Conservation (phyloP, 2,888 invertebrate species). For the Lepidochitona cinerea region DNA sequence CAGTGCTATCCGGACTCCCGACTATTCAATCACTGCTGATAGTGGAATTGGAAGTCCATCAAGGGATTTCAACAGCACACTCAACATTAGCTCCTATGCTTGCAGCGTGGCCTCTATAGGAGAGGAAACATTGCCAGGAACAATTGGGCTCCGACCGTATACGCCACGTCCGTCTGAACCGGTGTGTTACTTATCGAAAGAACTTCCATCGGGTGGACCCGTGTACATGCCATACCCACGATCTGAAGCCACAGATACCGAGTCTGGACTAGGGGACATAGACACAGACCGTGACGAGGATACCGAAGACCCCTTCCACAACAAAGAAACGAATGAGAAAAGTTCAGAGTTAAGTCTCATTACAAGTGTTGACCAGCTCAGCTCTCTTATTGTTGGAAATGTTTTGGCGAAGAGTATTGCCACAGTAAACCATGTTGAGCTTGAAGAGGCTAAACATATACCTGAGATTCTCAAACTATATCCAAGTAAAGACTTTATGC, state of each 20-base stretch:
- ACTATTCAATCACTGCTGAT: constrained; percentile 42
- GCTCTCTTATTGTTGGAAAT: constrained; percentile 57
- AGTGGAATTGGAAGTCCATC: constrained; percentile 54
- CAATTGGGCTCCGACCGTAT: constrained; percentile 17
- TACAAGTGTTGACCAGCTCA: constrained; percentile 55
- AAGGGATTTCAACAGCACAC: constrained; percentile 41
- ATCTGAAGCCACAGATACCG: constrained; percentile 20
- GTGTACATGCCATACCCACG: not conserved
- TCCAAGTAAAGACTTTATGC: constrained; percentile 31
- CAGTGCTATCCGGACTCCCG: constrained; percentile 40
- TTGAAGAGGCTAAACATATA: constrained; percentile 34
- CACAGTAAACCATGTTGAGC: constrained; percentile 39
- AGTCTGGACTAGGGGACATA: constrained; percentile 24
- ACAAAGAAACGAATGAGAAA: too few species aligned
- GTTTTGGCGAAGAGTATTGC: constrained; percentile 55
- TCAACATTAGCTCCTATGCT: constrained; percentile 28
- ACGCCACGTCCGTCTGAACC: constrained; percentile 48
- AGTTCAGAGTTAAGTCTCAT: too few species aligned
- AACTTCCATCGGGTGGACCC: constrained; percentile 25
- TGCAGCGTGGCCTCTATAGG: constrained; percentile 18
- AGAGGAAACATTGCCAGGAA: not conserved
- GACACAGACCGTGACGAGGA: constrained; percentile 28
- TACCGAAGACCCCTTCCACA: constrained; percentile 12
- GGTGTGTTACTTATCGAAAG: constrained; percentile 42
- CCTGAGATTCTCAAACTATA: constrained; percentile 38